These are phyloP conservation scores for Pollenia amentaria DNA, from an alignment of 2,888 invertebrate species.

Conservation along the genomic window DNA sequence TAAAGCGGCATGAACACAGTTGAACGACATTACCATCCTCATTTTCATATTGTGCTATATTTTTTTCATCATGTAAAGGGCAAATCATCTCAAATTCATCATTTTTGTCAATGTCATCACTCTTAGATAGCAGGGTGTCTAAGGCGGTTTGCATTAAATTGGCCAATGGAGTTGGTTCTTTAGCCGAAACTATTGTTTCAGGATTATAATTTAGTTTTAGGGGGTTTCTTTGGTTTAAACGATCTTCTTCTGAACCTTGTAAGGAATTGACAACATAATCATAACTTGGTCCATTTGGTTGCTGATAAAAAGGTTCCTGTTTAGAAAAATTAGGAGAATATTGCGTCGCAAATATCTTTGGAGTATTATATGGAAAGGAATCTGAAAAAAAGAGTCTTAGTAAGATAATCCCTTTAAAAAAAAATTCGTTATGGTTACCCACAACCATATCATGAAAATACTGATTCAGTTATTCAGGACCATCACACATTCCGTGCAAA, in stretches of 20 bases:
- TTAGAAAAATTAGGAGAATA: neutral
- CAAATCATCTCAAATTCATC: slow-evolving; percentile 65
- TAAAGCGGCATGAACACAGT: slow-evolving; percentile 75
- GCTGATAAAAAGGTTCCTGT: neutral
- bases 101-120: slow-evolving; percentile 22
- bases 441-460: too few relatives aligned
- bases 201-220: neutral
- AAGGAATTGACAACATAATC: slow-evolving; percentile 30
- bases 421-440: neutral
- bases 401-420: neutral
- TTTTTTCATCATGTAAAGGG: slow-evolving; percentile 71
- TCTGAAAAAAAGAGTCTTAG: neutral
- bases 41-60: slow-evolving; percentile 1
- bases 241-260: neutral
- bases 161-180: slow-evolving; percentile 41
- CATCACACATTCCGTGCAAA: too few relatives aligned
- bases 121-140: slow-evolving; percentile 27
- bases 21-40: slow-evolving; percentile 70
- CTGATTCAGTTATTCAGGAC: too few relatives aligned
- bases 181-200: neutral
- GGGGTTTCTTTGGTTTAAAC: neutral
- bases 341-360: neutral
- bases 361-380: slow-evolving; percentile 2
- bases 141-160: slow-evolving; percentile 61
- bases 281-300: neutral